A percentile compares a stretch with the other conserved stretches of the same genome.
Conservation (phyloP, 1,140 invertebrate genomes). For the Drosophila kanapiae region DNA sequence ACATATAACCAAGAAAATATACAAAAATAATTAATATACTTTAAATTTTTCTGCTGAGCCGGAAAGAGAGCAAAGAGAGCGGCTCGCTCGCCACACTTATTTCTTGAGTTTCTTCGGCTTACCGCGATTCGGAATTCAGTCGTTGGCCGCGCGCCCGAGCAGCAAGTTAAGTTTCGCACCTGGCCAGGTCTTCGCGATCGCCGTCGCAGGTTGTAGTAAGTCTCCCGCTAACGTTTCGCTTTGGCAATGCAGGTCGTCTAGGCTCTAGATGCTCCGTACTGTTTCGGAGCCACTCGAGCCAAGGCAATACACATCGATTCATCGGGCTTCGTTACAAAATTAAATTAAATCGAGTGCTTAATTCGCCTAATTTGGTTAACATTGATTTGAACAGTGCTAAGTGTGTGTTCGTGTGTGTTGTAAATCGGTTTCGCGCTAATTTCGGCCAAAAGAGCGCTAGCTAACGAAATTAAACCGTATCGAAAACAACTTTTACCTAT, state of each 20-base stretch:
- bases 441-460: conserved; percentile 37
- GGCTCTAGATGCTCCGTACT: not conserved
- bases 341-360: conserved; percentile 32
- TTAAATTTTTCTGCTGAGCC: conserved; percentile 15
- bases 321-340: conserved; percentile 44
- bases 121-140: conserved; percentile 53
- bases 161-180: conserved; percentile 60
- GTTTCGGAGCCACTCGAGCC: conserved; percentile 13
- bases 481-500: conserved; percentile 81
- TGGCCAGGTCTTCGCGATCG: conserved; percentile 45
- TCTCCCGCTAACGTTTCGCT: conserved; percentile 40
- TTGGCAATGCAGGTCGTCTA: conserved; percentile 35
- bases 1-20: not conserved
- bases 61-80: conserved; percentile 19
- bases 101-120: conserved; percentile 21
- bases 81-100: not conserved
- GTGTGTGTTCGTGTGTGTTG: conserved; percentile 13
- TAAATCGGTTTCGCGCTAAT: conserved; percentile 56
- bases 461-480: conserved; percentile 59
- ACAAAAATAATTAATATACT: not conserved
- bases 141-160: conserved; percentile 55
- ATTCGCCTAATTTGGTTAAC: conserved; percentile 23
- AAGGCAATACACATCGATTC: conserved; percentile 19
- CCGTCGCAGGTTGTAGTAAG: conserved; percentile 37
- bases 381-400: conserved; percentile 42